Base-by-base conservation (phyloP, 2,888 invertebrate genomes). In the Thymelicus acteon region DNA sequence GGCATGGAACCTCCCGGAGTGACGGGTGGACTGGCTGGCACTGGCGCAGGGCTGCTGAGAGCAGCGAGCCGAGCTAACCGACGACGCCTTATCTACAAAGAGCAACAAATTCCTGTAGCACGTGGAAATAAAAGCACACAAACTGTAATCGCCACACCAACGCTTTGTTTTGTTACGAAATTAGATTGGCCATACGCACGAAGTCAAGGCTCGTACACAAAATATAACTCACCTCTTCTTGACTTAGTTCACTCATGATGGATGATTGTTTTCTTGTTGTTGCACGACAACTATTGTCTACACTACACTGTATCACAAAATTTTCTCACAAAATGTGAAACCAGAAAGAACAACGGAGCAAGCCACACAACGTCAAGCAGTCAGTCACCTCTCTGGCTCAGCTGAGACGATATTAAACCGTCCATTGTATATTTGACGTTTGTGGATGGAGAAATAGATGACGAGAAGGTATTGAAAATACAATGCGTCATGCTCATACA, bases 221-320 rank as follows among this genome's bases (percentile, higher is more conserved):
- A 88, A 84, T 81, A 83, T 80, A 77, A 94, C 96, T 95, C 94
- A 97, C 98, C 96, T 98, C 98, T 93, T 98, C 98, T 89, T 97
- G 97, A 86, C 96, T 97, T 80, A 98, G 94, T 95, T 98, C 97
- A 93, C 97, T 97, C 97, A 97, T 97, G 78, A 77, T 88, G 83
- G 79, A 78, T 76, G 75, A 76, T 80, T 77, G 76, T 78, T 83
- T 76, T 80, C 80, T 80, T 76, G 76, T 79, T 80, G 78, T 79
- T 80, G 76, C 79, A 76, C 75, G 76, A 78, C 77, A 81, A 77
- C 74, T 81, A 79, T 77, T 77, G 54, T 54, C 39, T 75, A 76
- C 82, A 86, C 39, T 75, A 76, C 82, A 86, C 83, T 85, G 82
- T 83, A 85, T 84, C 79, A 82, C 79, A 82, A 81, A 83, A 83